A percentile compares a stretch with the other conserved stretches of the same genome.
These are phyloP conservation scores for Mactromeris polynyma DNA, from an alignment of 2,888 invertebrate genomes.

Conservation along the genomic window DNA sequence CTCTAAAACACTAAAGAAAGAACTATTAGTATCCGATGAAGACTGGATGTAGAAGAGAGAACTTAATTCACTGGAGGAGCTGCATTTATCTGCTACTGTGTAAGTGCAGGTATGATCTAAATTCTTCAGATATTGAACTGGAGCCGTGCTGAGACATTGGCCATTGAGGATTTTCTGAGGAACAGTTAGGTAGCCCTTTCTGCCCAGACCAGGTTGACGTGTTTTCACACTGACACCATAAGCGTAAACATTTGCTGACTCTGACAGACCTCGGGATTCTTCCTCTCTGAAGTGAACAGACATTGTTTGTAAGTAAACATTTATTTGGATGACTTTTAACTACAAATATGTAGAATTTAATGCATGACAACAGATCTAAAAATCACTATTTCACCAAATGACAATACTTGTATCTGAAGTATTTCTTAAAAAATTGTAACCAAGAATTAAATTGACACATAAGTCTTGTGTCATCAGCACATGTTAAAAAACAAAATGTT, in stretches of 20 bases:
- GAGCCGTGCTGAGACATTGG: slow-evolving; percentile 78
- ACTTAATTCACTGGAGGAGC: slow-evolving; percentile 75
- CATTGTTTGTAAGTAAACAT: neutral
- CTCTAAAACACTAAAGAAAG: slow-evolving; percentile 66
- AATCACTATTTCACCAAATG: too few relatives aligned
- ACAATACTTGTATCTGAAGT: too few relatives aligned
- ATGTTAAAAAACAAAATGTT: too few relatives aligned
- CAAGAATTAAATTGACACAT: too few relatives aligned
- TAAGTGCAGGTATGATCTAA: slow-evolving; percentile 74
- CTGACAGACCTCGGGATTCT: slow-evolving; percentile 61
- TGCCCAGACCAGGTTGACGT: slow-evolving; percentile 33
- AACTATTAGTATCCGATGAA: slow-evolving; percentile 65
- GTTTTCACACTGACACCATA: slow-evolving; percentile 74
- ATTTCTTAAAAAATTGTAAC: too few relatives aligned
- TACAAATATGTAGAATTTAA: too few relatives aligned
- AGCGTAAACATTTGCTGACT: slow-evolving; percentile 64
- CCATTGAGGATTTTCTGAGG: slow-evolving; percentile 80
- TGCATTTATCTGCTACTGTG: slow-evolving; percentile 72
- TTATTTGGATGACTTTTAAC: too few relatives aligned
- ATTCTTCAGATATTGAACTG: slow-evolving; percentile 81
- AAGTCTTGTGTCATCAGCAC: too few relatives aligned
- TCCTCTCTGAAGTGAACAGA: slow-evolving; percentile 65
- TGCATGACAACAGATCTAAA: too few relatives aligned
- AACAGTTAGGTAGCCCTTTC: slow-evolving; percentile 75
- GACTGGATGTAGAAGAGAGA: slow-evolving; percentile 77